Evolutionary conservation across 2,113 vertebrate genomes (phyloP).

Genomic region (Arothron firmamentum): DNA sequence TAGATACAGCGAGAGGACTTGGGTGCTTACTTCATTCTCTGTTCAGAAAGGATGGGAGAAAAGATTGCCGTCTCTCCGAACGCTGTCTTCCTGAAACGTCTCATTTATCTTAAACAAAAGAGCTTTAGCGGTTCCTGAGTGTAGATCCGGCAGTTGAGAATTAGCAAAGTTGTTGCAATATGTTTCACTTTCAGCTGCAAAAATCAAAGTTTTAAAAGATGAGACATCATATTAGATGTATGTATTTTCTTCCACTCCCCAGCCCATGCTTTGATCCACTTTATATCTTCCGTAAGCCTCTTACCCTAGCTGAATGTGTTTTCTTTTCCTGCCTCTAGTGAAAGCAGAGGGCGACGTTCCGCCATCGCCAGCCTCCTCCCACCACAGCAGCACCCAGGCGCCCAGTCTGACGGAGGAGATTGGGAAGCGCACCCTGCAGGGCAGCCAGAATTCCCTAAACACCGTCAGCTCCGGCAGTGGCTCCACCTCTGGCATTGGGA

Average conservation of each 20-base stretch:
- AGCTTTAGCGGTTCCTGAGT: too few relatives aligned
- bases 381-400: constrained; percentile 95
- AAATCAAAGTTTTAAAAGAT: too few relatives aligned
- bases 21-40: constrained; percentile 35
- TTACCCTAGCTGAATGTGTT: not conserved
- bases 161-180: too few relatives aligned
- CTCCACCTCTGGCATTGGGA: constrained; percentile 87
- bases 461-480: constrained; percentile 96
- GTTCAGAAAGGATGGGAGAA: constrained; percentile 31
- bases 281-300: not conserved
- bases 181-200: too few relatives aligned
- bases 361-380: constrained; percentile 91
- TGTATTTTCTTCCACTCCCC: not conserved
- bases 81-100: not conserved
- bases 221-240: too few relatives aligned
- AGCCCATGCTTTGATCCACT: not conserved
- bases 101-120: too few relatives aligned
- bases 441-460: constrained; percentile 97
- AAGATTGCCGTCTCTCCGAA: not conserved
- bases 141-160: too few relatives aligned
- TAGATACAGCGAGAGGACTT: constrained; percentile 33
- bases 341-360: constrained; percentile 91
- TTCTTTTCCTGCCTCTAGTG: constrained; percentile 27
- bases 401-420: constrained; percentile 90
- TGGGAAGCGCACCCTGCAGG: constrained; percentile 89